Evolutionary conservation across 2,888 invertebrate genomes (phyloP), one percentile per base, ranked within the genome.

Genomic region (Hypena proboscidalis): DNA sequence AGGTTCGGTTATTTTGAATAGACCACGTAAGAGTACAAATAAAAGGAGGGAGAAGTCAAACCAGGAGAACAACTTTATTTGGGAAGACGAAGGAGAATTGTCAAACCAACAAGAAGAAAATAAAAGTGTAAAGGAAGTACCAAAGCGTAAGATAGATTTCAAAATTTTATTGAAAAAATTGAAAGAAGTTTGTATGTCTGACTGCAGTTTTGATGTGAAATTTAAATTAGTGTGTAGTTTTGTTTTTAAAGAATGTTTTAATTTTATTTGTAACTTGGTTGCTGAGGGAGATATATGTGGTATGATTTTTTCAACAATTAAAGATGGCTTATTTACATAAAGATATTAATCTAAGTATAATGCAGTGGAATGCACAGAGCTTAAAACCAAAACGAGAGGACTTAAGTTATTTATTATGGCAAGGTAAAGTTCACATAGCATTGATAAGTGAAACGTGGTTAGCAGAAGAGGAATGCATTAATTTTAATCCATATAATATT

Each of bases 341-440:
- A 10, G 2, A 30, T 3, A 3, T 23, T 7, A 2, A n/a, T 2
- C 27, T 38, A 15, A 43, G 54, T 14, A 17, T 61, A 26, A 0
- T 42, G 6, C 57, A 55, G 30, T 59, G 58, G 55, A 62, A 62
- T 27, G 39, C 55, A 11, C 62, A 50, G 42, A 62, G 62, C 11
- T 10, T 62, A 1, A 30, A 14, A 2, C 50, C 46, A 1, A 62
- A 58, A 26, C 2, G 41, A n/a, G 6, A 36, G 7, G 39, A 33
- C 2, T 54, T 52, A 9, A 36, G 41, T 25, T 26, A 34, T 19
- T 5, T 58, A n/a, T 23, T 58, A 15, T 8, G 14, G 3, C 48
- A 47, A 25, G 58, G 25, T 17, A 15, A 35, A 4, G 17, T 34
- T 2, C 34, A 34, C 11, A 19, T 35, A 4, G 34, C 34, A 6